Base-by-base conservation (phyloP, 1,140 invertebrate species). In the Augochlora pura region DNA sequence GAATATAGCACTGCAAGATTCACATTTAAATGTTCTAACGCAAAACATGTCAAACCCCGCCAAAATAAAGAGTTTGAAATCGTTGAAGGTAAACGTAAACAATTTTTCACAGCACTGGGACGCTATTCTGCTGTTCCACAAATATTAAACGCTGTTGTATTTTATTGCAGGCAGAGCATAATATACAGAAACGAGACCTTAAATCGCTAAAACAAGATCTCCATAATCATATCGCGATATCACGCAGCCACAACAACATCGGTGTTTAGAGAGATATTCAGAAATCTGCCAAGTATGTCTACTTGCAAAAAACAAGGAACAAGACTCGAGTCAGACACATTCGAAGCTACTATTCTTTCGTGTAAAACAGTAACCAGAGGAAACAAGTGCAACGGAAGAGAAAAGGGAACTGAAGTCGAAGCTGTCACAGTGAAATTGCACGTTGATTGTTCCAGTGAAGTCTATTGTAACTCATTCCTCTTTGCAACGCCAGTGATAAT, bases 191-290 rank as follows among this genome's bases (percentile, higher is more conserved):
- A 54, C 86, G 92, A 81, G 88, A 92, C 38, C 86, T 93, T 7
- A 89, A 89, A 80, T 90, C 89, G 5, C 87, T 94, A 39, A 90
- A 93, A 78, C 90, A 93, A 78, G 92, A 93, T 49, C 92, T 91
- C 78, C 86, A 88, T 32, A 90, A 87, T 49, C 90, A 92, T 64
- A 84, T 88, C 23, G 91, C 87, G 63, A 80, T 88, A 52, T 52
- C 49, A 52, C 49, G 49, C 23, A 91, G 91, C 68, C 88, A 92
- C 63, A 90, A 92, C 64, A 89, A 92, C 64, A 89, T 91, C 14
- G 89, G 86, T 14, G 88, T 91, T 65, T 92, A 82, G 90, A 77
- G 91, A 77, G 71, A 77, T 32, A 6, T 32, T 21, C 4, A 52
- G 5, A 25, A 62, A 38, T 23, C 23, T 14, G 38, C 10, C 14